A percentile compares a stretch with the other conserved stretches of the same genome.
phyloP scores from a whole-genome alignment of 2,888 invertebrate species.

The Aphodius sticticus region DNA sequence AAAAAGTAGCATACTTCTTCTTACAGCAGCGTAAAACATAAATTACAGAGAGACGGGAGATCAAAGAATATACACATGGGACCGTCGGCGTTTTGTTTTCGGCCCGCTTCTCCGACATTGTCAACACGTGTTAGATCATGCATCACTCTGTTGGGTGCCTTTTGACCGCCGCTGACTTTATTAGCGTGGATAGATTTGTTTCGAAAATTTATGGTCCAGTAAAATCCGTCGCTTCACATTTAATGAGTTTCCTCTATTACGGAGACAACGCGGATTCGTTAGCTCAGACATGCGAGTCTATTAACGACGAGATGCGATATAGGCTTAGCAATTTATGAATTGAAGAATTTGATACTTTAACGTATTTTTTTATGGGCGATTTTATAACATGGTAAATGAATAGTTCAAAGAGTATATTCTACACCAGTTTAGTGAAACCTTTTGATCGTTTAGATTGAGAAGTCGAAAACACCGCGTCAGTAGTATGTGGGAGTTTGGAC shows the following conservation, averaged over 20 bases:
- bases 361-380: neutral
- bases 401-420: too few species aligned
- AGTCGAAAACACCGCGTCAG: too few species aligned
- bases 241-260: constrained; percentile 49
- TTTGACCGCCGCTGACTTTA: constrained; percentile 48
- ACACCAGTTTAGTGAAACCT: too few species aligned
- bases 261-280: neutral
- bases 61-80: constrained; percentile 47
- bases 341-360: neutral
- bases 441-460: too few species aligned
- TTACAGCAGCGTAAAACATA: constrained; percentile 41
- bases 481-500: too few species aligned
- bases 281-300: neutral
- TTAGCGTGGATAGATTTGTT: constrained; percentile 56
- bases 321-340: neutral
- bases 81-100: constrained; percentile 43
- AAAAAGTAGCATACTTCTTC: neutral
- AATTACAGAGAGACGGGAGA: constrained; percentile 44
- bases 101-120: constrained; percentile 45
- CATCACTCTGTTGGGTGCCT: constrained; percentile 44
- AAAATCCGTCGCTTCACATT: constrained; percentile 46
- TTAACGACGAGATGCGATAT: neutral
- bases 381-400: too few species aligned
- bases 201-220: constrained; percentile 56
- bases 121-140: constrained; percentile 54